Evolutionary conservation across 2,113 vertebrate genomes (phyloP).

Genomic region (Dicentrarchus labrax): DNA sequence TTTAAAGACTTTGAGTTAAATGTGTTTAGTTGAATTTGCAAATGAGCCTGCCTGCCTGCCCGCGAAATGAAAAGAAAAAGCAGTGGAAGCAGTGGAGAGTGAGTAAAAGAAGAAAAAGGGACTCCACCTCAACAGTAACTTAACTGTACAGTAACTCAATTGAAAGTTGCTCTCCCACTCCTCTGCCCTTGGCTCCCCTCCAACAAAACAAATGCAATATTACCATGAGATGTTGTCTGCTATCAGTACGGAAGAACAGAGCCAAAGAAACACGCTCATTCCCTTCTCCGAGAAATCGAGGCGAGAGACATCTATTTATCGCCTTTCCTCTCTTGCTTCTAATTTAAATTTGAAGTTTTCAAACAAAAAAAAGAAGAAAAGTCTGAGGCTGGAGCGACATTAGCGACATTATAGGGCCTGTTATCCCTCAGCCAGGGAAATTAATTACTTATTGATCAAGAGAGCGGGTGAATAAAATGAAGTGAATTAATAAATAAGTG

Average conservation of each 20-base stretch:
- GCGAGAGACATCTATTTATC: constrained; percentile 29
- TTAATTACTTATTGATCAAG: constrained; percentile 87
- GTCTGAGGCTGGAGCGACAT: constrained; percentile 60
- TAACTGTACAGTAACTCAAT: constrained; percentile 25
- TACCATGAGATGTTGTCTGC: constrained; percentile 31
- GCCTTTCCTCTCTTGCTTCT: constrained; percentile 15
- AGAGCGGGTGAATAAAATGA: constrained; percentile 78
- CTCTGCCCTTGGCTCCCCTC: constrained; percentile 30
- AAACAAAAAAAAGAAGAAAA: constrained; percentile 49
- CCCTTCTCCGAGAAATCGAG: constrained; percentile 28
- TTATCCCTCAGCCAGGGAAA: constrained; percentile 77
- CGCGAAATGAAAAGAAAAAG: background rate
- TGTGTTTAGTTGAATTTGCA: background rate
- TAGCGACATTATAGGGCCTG: constrained; percentile 68
- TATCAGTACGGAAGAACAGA: constrained; percentile 22
- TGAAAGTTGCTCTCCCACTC: constrained; percentile 24
- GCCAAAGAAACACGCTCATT: constrained; percentile 29
- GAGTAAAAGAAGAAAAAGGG: background rate
- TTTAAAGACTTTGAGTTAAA: background rate
- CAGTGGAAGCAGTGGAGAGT: constrained; percentile 4
- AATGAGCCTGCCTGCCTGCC: background rate
- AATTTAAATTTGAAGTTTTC: constrained; percentile 66
- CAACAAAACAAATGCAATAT: constrained; percentile 43
- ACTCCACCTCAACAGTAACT: constrained; percentile 9
- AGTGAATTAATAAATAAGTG: constrained; percentile 82